phyloP scores from a whole-genome alignment of 2,888 invertebrate species.

The Prosapia bicincta region DNA sequence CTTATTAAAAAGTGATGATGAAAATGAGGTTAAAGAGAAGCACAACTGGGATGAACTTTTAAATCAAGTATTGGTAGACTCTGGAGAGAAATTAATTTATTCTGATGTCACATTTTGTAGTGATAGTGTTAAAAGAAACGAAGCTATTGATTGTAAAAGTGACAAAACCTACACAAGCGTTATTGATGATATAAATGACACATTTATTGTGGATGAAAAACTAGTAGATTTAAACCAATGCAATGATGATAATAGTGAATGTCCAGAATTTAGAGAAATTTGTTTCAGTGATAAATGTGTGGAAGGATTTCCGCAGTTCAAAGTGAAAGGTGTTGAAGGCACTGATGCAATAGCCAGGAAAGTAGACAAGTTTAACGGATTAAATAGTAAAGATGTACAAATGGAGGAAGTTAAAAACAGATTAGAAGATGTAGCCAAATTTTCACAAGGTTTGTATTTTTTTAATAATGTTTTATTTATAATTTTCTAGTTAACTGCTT shows the following conservation, averaged over 20 bases:
- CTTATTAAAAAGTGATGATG: slow-evolving; percentile 20
- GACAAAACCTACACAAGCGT: neutral
- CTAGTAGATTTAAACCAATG: neutral
- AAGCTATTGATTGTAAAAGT: neutral
- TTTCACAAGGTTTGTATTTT: slow-evolving; percentile 27
- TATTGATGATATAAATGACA: neutral
- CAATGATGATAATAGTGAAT: neutral
- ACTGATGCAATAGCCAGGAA: neutral
- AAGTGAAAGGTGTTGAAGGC: neutral
- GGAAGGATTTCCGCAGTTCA: neutral
- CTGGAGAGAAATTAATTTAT: neutral
- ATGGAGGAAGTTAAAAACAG: slow-evolving; percentile 39
- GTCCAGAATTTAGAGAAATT: neutral
- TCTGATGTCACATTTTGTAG: slow-evolving; percentile 8
- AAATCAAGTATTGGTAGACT: slow-evolving; percentile 3
- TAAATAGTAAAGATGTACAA: slow-evolving; percentile 35
- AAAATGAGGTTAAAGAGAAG: slow-evolving; percentile 18
- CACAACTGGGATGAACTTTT: slow-evolving; percentile 24
- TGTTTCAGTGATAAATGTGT: neutral
- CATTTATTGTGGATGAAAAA: neutral
- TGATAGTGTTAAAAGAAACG: slow-evolving; percentile 6
- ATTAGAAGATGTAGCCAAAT: slow-evolving; percentile 37
- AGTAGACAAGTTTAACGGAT: slow-evolving; percentile 25
- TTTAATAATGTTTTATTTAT: neutral
- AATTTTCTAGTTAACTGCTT: too few relatives aligned